A percentile compares a stretch with the other conserved stretches of the same genome.
Evolutionary conservation across 2,888 invertebrate genomes (phyloP).

Genomic region (Oscheius myriophilus): DNA sequence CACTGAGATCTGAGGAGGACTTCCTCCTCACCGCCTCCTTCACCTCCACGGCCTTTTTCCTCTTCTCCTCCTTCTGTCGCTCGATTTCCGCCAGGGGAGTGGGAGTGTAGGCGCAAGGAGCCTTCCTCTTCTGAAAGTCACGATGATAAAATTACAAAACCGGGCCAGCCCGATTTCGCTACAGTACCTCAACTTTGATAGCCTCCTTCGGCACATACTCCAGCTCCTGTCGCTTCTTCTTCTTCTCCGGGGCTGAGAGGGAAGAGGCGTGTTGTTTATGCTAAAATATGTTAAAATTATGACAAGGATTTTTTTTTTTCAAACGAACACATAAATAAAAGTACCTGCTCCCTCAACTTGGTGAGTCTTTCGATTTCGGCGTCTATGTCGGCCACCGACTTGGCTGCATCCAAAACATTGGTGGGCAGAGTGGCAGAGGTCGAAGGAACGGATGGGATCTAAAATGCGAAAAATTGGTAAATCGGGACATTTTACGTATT

Average conservation of each 20-base stretch:
- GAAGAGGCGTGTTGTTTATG: conserved; percentile 19
- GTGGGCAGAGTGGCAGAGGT: neutral
- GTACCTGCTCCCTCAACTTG: conserved; percentile 14
- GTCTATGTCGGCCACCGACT: conserved; percentile 26
- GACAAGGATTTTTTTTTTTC: too few species aligned
- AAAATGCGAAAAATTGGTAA: neutral
- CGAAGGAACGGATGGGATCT: neutral
- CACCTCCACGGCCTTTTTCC: conserved; percentile 7
- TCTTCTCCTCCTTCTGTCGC: conserved; percentile 25
- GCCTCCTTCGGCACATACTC: neutral
- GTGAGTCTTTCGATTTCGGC: conserved; percentile 28
- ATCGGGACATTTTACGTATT: too few species aligned
- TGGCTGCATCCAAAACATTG: conserved; percentile 13
- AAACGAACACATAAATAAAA: too few species aligned
- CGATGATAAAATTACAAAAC: too few species aligned
- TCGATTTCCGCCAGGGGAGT: conserved; percentile 24
- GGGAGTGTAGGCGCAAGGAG: conserved; percentile 20
- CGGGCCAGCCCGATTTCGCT: too few species aligned
- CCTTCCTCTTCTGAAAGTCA: neutral
- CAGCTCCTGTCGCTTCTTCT: neutral
- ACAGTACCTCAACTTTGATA: neutral
- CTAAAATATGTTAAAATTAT: too few species aligned
- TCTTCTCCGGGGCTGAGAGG: neutral
- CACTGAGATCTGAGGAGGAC: conserved; percentile 14
- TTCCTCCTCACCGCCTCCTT: neutral